Base-by-base conservation (phyloP, 2,113 vertebrate genomes). In the Lutjanus erythropterus region DNA sequence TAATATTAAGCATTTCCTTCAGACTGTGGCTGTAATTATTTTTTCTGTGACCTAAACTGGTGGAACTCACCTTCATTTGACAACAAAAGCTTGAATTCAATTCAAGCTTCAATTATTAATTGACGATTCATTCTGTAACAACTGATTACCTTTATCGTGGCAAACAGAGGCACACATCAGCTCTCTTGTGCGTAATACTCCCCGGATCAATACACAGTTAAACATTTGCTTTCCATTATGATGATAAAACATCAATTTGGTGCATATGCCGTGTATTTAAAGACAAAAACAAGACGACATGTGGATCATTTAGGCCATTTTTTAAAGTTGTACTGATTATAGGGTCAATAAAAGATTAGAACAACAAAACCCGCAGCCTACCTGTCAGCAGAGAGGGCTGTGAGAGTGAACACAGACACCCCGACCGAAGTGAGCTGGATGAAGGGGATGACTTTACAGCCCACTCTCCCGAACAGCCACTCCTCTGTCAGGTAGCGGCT, bases 391-490 rank as follows among this genome's bases (percentile, higher is more conserved):
- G 98, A 97, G 64, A 99, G 96, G 23, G 98, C 98, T 1, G 97
- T 99, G 76, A 99, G 96, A 0, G 98, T 99, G 85, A 99, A 99
- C 82, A 99, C 98, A 21, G 98, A 99, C 72, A 99, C 98, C 53
- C 98, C 98, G 1, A 99, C 97, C 0, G 98, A 99, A 29, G 97
- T 99, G 44, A 99, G 96, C 92, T 99, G 98, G 55, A 99, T 97
- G 89, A 98, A 99, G 49, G 98, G 96, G 69, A 99, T 97, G 82
- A 99, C 95, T 91, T 99, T 99, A 91, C 98, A 99, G 46, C 98
- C 98, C 50, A 95, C 89, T 71, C 97, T 95, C 33, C 98, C 98
- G 10, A 99, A 99, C 25, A 99, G 93, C 98, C 98, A 99, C 87
- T 97, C 94, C 0, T 98, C 95, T 39, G 96, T 94, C 70, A 99